Base-by-base conservation (phyloP, 2,888 invertebrate species). In the Platynereis dumerilii region DNA sequence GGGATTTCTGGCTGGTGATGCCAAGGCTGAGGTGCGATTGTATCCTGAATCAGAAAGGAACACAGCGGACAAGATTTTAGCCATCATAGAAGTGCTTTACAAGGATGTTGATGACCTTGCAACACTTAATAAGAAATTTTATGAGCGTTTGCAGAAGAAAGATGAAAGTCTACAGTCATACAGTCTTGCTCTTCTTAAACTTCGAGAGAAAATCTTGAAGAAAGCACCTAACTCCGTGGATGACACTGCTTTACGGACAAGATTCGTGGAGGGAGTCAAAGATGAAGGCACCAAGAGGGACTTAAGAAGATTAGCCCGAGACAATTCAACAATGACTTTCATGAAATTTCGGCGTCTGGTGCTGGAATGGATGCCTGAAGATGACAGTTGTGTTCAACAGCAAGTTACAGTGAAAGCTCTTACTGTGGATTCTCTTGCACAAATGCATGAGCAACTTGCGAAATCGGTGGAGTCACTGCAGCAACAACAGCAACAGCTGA, bases 251-350 rank as follows among this genome's bases (percentile, higher is more conserved):
- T 7, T 48, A 10, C 5, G 22, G n/a, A 20, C 48, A 3, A 5
- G 48, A 5, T 48, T 48, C 48, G 17, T 48, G 3, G 48, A 48
- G 22, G 48, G 48, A 48, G 48, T 48, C 3, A 5, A n/a, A n/a
- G 48, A 48, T n/a, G 48, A n/a, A 5, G 22, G 7, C 5, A 3
- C 17, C 20, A n/a, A 22, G 20, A 5, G 48, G 22, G 48, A 48
- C 7, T n/a, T 48, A 22, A 48, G 48, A n/a, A 48, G n/a, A 48
- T 12, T 48, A n/a, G 48, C 48, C n/a, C n/a, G 22, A n/a, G 48
- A n/a, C 48, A 5, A 48, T 12, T 7, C n/a, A 5, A 48, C n/a
- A 3, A 20, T 48, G 48, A 20, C 7, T 3, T 48, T 48, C 22
- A n/a, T 48, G 48, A n/a, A 48, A n/a, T 48, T 20, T 22, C 5